Evolutionary conservation across 2,797 vertebrate species (phyloP), one percentile per base, ranked within the genome.

Genomic region (Anguilla marmorata): DNA sequence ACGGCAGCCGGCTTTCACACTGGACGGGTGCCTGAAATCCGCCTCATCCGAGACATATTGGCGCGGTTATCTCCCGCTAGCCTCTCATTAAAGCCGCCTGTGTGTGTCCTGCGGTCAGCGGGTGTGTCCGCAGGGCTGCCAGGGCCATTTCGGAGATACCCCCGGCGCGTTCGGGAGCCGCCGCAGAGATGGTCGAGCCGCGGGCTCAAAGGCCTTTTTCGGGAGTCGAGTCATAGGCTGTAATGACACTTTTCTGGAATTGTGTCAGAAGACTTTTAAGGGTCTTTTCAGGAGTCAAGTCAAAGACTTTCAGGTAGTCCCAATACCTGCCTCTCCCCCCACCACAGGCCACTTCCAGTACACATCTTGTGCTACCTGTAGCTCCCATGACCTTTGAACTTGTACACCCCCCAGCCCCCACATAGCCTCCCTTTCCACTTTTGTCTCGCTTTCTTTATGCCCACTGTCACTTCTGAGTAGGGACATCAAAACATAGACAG

Each of bases 41-140:
- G 86, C 56, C 88, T 89, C 79, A 87, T 89, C 88, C 72, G 63
- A 76, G 85, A 88, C 92, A 90, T 85, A 90, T 91, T 91, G 89
- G 89, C 21, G 50, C 79, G 74, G 89, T 90, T 92, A 89, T 90
- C 86, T 87, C 86, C 84, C 90, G 89, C 86, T 89, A 87, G 89
- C 87, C 87, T 89, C 89, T 88, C 87, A 91, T 90, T 90, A 89
- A 72, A 54, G 90, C 48, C 14, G 24, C 85, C 85, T 58, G 80
- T 82, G 66, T 63, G 86, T 60, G 45, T 83, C 72, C 45, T 54
- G 24, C 16, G 72, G 69, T 87, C 82, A 87, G 45, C 63, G 89
- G 86, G 87, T 85, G 60, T 79, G 84, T 89, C 87, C 84, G 30
- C 84, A 86, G 50, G 54, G 48, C 86, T 72, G 87, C 86, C 89